Evolutionary conservation across 2,888 invertebrate species (phyloP).

Genomic region (Drosophila multiciliata): DNA sequence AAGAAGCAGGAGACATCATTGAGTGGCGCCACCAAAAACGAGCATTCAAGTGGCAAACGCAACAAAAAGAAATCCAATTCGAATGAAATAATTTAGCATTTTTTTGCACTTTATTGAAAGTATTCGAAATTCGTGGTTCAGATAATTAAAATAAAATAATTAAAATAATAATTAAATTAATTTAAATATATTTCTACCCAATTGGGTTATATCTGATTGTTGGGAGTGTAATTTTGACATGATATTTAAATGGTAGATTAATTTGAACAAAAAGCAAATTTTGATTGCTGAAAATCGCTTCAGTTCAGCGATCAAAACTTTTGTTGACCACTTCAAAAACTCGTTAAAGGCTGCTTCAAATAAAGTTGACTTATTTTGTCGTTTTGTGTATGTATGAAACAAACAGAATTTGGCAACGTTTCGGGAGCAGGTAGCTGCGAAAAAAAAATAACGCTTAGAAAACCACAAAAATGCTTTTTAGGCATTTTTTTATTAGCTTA

Average conservation of each 20-base stretch:
- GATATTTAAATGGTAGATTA: background rate
- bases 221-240: background rate
- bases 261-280: background rate
- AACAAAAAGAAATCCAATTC: background rate
- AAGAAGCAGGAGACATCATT: background rate
- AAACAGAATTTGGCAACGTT: conserved; percentile 2
- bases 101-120: no score
- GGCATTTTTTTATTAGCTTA: conserved; percentile 38
- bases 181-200: no score
- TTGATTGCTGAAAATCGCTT: background rate
- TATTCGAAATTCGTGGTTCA: no score
- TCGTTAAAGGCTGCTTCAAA: background rate
- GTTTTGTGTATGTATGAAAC: background rate
- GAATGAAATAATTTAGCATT: background rate
- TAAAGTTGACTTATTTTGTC: background rate
- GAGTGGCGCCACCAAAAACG: background rate
- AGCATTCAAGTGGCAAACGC: conserved; percentile 1
- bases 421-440: conserved; percentile 35
- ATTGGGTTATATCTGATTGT: background rate
- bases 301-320: background rate
- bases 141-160: no score
- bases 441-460: conserved; percentile 7
- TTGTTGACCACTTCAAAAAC: background rate
- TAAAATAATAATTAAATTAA: no score
- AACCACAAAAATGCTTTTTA: conserved; percentile 33